Evolutionary conservation across 2,113 vertebrate species (phyloP), one percentile per base, ranked within the genome.

Genomic region (Chamaea fasciata): DNA sequence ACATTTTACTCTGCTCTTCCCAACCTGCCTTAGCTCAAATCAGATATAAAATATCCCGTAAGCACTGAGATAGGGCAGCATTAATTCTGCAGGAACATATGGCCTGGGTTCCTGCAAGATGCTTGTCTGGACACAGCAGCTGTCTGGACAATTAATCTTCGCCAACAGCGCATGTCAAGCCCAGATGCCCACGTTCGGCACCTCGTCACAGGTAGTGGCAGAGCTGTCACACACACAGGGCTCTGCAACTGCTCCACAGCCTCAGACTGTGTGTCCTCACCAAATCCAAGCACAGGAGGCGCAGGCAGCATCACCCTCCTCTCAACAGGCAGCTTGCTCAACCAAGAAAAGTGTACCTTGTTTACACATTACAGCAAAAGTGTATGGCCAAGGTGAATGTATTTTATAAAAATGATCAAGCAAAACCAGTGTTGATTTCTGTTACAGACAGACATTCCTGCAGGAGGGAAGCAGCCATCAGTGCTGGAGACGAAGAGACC

Each of bases 71-170:
- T 92, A 94, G 68, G 91, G 49, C 87, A 87, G 85, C 78, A 35
- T 31, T 63, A 69, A 62, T 19, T 55, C 64, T 2, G 9, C 70
- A 76, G 67, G 73, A 89, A 67, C 89, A 84, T 62, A 95, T 68
- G 73, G 93, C 60, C 82, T 19, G 39, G 28, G 33, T 56, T 82
- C 65, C 81, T 87, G 84, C 0, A 12, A 59, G 92, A 85, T 59
- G 39, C n/a, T 47, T 31, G 50, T 24, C 87, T 74, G 94, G 82
- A 44, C 79, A 88, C 55, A 91, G 90, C 90, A 93, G 57, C 90
- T 91, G 87, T 11, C 79, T 17, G 79, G 62, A 85, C 90, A 91
- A 87, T 96, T 90, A 19, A 85, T 91, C 93, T 57, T 53, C 55
- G 50, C 69, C 87, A 90, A 19, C 67, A 83, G 87, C 20, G 50